Evolutionary conservation across 2,888 invertebrate genomes (phyloP).

Genomic region (Pristionchus japonicus): DNA sequence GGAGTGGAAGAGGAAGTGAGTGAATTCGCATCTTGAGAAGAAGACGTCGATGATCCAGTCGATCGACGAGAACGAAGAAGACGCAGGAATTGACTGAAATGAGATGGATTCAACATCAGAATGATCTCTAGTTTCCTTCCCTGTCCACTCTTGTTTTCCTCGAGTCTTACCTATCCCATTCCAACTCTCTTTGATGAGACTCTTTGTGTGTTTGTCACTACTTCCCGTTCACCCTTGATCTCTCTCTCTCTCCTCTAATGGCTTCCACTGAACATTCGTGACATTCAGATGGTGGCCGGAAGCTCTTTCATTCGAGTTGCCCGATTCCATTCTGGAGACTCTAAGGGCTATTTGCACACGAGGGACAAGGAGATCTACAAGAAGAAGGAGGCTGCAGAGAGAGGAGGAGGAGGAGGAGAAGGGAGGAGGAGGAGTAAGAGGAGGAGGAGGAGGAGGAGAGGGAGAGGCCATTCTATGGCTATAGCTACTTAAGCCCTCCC

Average conservation of each 20-base stretch:
- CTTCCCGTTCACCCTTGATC: not conserved
- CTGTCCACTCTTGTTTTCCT: not conserved
- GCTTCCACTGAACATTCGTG: not conserved
- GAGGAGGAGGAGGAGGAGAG: too few species aligned
- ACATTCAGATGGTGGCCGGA: not conserved
- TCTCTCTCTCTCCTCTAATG: not conserved
- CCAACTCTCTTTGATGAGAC: not conserved
- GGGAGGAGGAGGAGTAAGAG: too few species aligned
- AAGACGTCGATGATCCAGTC: not conserved
- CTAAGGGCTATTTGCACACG: conserved; percentile 13
- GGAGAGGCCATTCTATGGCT: too few species aligned
- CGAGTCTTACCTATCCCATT: not conserved
- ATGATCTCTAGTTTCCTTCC: not conserved
- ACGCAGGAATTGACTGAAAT: conserved; percentile 42
- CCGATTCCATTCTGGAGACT: not conserved
- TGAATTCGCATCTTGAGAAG: not conserved
- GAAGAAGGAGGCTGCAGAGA: not conserved
- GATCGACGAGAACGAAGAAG: conserved; percentile 43
- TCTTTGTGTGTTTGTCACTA: not conserved
- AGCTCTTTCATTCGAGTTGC: conserved; percentile 16
- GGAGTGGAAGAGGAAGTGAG: conserved; percentile 35
- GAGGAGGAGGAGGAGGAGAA: too few species aligned
- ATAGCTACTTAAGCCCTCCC: not conserved
- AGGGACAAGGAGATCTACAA: conserved; percentile 5
- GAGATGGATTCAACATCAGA: not conserved